Evolutionary conservation across 1,140 invertebrate species (phyloP), one percentile per base, ranked within the genome.

Genomic region (Harpegnathos saltator): DNA sequence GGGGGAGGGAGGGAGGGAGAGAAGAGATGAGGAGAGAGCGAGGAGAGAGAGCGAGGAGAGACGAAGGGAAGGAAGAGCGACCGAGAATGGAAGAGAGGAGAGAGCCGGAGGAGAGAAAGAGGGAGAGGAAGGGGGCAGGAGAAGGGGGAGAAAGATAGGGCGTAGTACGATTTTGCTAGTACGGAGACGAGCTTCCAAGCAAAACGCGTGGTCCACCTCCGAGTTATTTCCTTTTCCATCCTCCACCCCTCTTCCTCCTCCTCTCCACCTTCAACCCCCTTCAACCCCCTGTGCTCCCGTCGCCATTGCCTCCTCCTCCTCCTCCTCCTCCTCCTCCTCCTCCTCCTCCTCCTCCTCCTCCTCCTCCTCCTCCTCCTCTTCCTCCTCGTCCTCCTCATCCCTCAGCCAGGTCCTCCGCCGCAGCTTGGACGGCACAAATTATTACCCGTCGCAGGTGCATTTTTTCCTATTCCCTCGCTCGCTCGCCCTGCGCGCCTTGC

Each of bases 361-460:
- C 69, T 65, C 59, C 65, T 61, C 33, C 72, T 75, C 62, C 50
- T 38, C 52, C n/a, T 19, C 3, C 38, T 59, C 17, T 24, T 56
- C 58, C 69, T 69, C 59, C 1, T 33, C 29, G 59, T 61, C 24
- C 72, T 75, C 62, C 56, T 38, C 52, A 15, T 19, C 4, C 38
- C 52, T n/a, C 33, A 61, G 52, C 33, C 22, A 12, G 4, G 52
- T 1, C 59, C 88, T 73, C 86, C 88, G 88, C 66, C 65, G 83
- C 80, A 83, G 84, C 92, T 89, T 90, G 90, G 91, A 92, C 91
- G 88, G 89, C 91, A 89, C 90, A 89, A 93, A 94, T 94, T 93
- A 93, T 93, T 92, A 91, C 91, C 90, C 84, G 92, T 89, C 92
- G 88, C 92, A 93, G 92, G 92, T 93, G 93, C 91, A 90, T 92